Conservation (phyloP, 2,113 vertebrate species). For the Petrocephalus zakoni region DNA sequence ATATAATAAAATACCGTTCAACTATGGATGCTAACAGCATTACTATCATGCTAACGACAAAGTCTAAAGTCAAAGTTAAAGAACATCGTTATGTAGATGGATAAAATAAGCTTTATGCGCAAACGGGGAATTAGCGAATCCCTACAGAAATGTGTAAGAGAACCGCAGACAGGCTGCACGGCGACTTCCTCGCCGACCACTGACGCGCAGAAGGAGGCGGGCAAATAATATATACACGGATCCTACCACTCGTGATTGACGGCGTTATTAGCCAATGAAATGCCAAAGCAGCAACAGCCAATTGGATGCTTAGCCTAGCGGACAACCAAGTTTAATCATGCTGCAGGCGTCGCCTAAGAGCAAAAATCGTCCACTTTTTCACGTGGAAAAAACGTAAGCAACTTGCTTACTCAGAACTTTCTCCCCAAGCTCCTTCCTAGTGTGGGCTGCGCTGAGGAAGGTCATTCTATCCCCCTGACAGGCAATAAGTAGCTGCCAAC, state of each 20-base stretch:
- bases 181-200: not conserved
- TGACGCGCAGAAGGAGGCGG: not conserved
- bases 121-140: not conserved
- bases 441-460: not conserved
- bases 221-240: not conserved
- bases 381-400: not conserved
- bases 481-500: not conserved
- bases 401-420: not conserved
- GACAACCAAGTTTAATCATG: not conserved
- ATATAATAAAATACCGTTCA: not conserved
- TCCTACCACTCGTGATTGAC: not conserved
- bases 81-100: not conserved
- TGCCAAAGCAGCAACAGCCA: not conserved
- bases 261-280: not conserved
- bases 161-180: not conserved
- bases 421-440: not conserved
- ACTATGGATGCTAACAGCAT: not conserved
- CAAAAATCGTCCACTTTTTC: not conserved
- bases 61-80: not conserved
- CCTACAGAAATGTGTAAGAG: not conserved
- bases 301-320: not conserved
- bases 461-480: not conserved
- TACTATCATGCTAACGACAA: not conserved
- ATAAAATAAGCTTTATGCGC: not conserved
- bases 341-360: not conserved